phyloP scores from a whole-genome alignment of 2,888 invertebrate species.

The Caenorhabditis plicata region DNA sequence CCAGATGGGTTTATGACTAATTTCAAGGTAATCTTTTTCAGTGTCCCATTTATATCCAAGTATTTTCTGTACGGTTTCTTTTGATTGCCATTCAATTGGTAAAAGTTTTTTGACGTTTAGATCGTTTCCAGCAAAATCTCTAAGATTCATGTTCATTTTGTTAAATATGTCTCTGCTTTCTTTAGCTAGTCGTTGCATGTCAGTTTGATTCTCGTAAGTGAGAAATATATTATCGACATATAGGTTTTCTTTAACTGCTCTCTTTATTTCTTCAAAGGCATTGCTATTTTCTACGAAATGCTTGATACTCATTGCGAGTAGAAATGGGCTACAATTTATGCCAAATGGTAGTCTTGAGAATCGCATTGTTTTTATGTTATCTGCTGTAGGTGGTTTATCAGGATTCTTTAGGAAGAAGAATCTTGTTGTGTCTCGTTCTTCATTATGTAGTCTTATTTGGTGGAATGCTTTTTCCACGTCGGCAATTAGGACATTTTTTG shows the following conservation, averaged over 20 bases:
- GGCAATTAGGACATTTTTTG: constrained; percentile 7
- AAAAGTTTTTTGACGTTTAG: not conserved
- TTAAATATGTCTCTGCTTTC: constrained; percentile 10
- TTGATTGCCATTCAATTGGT: not conserved
- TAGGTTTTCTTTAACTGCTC: constrained; percentile 3
- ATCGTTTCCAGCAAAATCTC: constrained; percentile 1
- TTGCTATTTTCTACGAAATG: not conserved
- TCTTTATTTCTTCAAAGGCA: not conserved
- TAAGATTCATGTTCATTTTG: constrained; percentile 2
- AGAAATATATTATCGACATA: constrained; percentile 2
- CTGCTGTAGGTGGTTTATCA: not conserved
- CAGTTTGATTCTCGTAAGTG: not conserved
- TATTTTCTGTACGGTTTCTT: constrained; percentile 3
- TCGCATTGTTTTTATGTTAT: constrained; percentile 30
- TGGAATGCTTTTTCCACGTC: constrained; percentile 53
- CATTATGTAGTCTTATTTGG: constrained; percentile 21
- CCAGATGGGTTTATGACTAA: not conserved
- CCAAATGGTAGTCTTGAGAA: constrained; percentile 45
- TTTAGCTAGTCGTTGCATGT: not conserved
- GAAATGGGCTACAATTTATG: constrained; percentile 23
- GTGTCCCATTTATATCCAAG: constrained; percentile 24
- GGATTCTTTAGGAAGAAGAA: constrained; percentile 40
- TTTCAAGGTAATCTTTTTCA: no score
- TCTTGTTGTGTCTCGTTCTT: constrained; percentile 28
- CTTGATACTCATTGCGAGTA: constrained; percentile 27